phyloP scores from a whole-genome alignment of 2,888 invertebrate genomes.

The Branchinecta sandiegonensis region DNA sequence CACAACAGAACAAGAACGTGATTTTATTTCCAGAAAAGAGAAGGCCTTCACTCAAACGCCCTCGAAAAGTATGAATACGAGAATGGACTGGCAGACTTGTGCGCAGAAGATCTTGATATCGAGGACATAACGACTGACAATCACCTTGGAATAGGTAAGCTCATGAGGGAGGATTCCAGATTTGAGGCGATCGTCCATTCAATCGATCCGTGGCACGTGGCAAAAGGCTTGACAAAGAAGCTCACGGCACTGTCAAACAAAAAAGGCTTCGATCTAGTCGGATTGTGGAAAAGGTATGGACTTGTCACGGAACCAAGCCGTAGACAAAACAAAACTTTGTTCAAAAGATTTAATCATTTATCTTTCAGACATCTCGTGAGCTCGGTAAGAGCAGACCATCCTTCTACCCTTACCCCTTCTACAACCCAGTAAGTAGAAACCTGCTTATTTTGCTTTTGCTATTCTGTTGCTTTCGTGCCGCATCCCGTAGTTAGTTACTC shows the following conservation, averaged over 20 bases:
- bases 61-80: neutral
- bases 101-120: neutral
- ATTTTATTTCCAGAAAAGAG: conserved; percentile 12
- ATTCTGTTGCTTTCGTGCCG: too few species aligned
- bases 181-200: neutral
- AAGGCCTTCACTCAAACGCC: neutral
- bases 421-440: too few species aligned
- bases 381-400: too few species aligned
- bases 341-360: too few species aligned
- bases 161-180: neutral
- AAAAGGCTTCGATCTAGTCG: neutral
- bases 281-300: conserved; percentile 7
- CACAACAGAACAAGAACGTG: too few species aligned
- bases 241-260: neutral
- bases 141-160: neutral
- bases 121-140: too few species aligned
- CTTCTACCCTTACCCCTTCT: too few species aligned
- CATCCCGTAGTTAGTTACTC: too few species aligned
- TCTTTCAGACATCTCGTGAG: too few species aligned
- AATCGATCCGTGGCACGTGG: neutral
- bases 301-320: neutral
- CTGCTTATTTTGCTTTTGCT: too few species aligned
- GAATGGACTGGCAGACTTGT: neutral
- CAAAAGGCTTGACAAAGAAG: neutral
- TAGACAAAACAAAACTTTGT: too few species aligned